Base-by-base conservation (phyloP, 2,888 invertebrate genomes). In the Latrodectus hesperus region DNA sequence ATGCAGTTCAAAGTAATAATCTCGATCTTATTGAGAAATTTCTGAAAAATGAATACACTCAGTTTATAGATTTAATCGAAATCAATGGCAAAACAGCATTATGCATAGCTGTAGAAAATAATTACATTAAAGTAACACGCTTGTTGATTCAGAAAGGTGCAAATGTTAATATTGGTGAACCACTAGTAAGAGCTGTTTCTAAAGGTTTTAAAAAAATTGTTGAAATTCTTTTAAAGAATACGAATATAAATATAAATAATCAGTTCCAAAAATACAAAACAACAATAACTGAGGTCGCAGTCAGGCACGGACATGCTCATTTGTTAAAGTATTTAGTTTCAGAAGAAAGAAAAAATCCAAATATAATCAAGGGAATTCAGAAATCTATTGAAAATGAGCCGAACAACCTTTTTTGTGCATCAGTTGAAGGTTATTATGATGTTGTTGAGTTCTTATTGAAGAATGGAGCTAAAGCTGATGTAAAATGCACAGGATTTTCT, bases 1-100 rank as follows among this genome's bases (percentile, higher is more conserved):
- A 72, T 5, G 85, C 80, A 17, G 38, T 65, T 8, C 52, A 64
- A 71, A 26, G 51, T 70, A 77, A 76, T 38, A 17, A 80, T 22
- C 52, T 53, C 9, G 71, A 53, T 26, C 17, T 80, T 9, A 6
- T 67, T 4, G 16, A 74, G 22, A 14, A 38, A 22, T 17, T 85
- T 26, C 55, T 73, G 9, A 9, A 55, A 3, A 65, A 26, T 53
- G 60, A 53, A 14, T 10, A 60, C 12, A 4, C 22, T 9, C 22
- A 38, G 9, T n/a, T 12, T 70, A 16, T 16, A 49, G 11, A n/a
- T 16, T 51, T 55, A 14, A 16, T 2, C 14, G 51, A 49, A 12
- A n/a, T 14, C 9, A 22, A 82, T 12, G 72, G 65, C 5, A 9
- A 60, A 26, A 72, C 78, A 11, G 70, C 84, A 16, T 9, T 84